Evolutionary conservation across 2,797 vertebrate species (phyloP), one percentile per base, ranked within the genome.

Genomic region (Graptemys geographica): DNA sequence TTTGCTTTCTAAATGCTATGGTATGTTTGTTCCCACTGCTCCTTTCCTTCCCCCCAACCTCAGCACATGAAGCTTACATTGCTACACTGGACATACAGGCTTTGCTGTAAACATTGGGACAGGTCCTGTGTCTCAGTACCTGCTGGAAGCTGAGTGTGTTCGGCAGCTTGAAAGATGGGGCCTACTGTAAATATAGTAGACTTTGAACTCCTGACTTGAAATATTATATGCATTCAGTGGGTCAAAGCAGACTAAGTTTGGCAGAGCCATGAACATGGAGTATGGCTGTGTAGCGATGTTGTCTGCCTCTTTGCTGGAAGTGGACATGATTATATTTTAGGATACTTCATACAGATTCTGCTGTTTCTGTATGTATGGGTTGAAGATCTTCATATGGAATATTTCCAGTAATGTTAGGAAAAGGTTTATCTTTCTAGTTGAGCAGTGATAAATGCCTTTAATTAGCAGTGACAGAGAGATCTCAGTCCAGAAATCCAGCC

Each of bases 381-480:
- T 72, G 37, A 72, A 25, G 69, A 3, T 23, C 51, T 6, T 93
- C 74, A 31, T 18, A 21, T 84, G 81, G 47, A 90, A 95, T 85
- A 90, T 92, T 87, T 52, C n/a, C 83, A 62, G 41, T 92, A 69
- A 13, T 0, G 0, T 57, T 86, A 55, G 44, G 83, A 88, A 91
- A 94, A 86, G 55, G 37, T 79, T 19, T 90, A 19, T 33, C 37
- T 57, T 13, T 90, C 74, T 53, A n/a, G 21, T 57, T 87, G 56
- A 56, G 56, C 41, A 5, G 15, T 59, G 69, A 74, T 53, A 91
- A 86, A 74, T 84, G 55, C 44, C 65, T n/a, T 28, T 74, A 4
- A 51, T 91, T 52, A 0, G 0, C 27, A 76, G 27, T 69, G 62
- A 25, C 23, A 56, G 49, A 1, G 2, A 86, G 76, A 3, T 6